Percentiles rank a stretch among this genome's conserved stretches.
phyloP scores from a whole-genome alignment of 2,797 vertebrate genomes.

The Epinephelus malabaricus region DNA sequence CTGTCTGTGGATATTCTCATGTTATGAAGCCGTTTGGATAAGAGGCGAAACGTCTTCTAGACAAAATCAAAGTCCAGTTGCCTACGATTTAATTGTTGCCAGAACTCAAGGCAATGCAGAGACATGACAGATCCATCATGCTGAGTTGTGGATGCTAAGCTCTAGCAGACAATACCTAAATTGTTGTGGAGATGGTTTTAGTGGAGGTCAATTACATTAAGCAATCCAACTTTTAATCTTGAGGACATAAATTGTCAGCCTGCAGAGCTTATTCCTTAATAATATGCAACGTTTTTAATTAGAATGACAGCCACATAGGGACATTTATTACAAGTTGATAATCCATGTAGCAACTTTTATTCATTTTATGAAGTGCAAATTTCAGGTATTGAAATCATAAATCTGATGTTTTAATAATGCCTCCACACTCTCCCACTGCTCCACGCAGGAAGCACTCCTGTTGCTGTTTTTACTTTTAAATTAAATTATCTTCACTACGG shows the following conservation, averaged over 20 bases:
- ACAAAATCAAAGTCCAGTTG: no score
- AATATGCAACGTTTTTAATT: conserved; percentile 29
- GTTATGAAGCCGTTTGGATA: no score
- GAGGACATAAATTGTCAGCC: background rate
- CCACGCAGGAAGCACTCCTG: conserved; percentile 1
- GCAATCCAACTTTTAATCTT: conserved; percentile 10
- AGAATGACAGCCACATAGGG: conserved; percentile 12
- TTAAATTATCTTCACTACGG: conserved; percentile 37
- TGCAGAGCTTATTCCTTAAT: background rate
- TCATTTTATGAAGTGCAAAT: conserved; percentile 34
- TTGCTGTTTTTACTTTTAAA: conserved; percentile 42
- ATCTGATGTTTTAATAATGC: conserved; percentile 48
- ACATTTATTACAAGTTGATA: conserved; percentile 24
- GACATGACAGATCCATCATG: background rate
- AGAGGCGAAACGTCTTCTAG: no score
- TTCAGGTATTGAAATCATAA: conserved; percentile 31
- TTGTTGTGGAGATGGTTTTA: background rate
- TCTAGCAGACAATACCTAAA: background rate
- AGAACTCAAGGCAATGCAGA: no score
- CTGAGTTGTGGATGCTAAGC: background rate
- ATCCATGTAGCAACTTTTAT: conserved; percentile 21
- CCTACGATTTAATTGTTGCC: no score
- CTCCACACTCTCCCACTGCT: conserved; percentile 22
- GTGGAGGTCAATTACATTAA: background rate
- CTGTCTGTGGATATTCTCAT: no score